phyloP scores from a whole-genome alignment of 2,797 vertebrate species.

The Melanotaenia maccullochi region DNA sequence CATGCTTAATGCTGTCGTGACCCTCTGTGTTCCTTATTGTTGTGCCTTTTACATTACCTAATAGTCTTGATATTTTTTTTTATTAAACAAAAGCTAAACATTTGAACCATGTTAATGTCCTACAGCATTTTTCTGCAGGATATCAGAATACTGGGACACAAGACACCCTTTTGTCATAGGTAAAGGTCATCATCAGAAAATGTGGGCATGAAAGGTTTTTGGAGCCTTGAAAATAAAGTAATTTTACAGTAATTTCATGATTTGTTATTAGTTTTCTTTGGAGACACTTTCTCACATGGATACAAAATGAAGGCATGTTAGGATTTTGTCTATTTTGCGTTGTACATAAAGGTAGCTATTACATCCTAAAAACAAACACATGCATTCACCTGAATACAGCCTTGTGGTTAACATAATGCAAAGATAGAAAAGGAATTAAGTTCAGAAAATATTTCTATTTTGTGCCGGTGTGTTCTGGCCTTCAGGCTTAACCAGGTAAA shows the following conservation, averaged over 20 bases:
- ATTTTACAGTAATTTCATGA: background rate
- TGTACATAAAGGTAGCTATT: too few relatives aligned
- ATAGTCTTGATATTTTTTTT: background rate
- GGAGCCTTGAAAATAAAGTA: background rate
- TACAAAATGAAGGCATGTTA: background rate
- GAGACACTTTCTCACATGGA: too few relatives aligned
- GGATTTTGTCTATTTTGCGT: background rate
- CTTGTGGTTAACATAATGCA: background rate
- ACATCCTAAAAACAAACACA: too few relatives aligned
- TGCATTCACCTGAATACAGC: background rate
- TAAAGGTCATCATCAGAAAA: background rate
- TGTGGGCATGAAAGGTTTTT: background rate
- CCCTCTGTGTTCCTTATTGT: background rate
- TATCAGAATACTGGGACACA: background rate
- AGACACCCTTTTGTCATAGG: background rate
- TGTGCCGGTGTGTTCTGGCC: background rate
- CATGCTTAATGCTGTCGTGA: conserved; percentile 8
- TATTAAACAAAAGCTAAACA: background rate
- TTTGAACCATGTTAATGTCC: background rate
- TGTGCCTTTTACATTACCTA: conserved; percentile 1
- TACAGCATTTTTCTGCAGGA: background rate
- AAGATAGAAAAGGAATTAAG: too few relatives aligned
- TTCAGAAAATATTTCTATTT: too few relatives aligned
- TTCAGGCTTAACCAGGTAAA: conserved; percentile 5
- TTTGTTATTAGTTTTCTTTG: background rate